Conservation (phyloP, 2,888 invertebrate genomes). For the Spilarctia lutea region DNA sequence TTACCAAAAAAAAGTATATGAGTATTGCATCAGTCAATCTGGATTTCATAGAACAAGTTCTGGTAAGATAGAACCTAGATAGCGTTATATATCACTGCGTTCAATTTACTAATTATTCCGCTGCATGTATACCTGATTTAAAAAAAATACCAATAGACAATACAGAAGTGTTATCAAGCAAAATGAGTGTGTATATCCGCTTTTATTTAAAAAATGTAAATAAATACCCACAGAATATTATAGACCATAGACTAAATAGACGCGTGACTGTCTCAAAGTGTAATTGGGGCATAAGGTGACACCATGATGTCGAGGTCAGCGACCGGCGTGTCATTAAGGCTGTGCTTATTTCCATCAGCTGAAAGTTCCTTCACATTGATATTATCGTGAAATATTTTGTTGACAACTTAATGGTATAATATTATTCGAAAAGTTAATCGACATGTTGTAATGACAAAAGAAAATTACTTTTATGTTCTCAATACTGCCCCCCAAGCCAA, state of each 20-base stretch:
- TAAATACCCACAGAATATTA: not conserved
- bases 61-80: too few relatives aligned
- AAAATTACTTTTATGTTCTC: slow-evolving; percentile 16
- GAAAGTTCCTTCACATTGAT: slow-evolving; percentile 23
- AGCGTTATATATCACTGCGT: too few relatives aligned
- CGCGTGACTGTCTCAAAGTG: slow-evolving; percentile 23
- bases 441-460: slow-evolving; percentile 4
- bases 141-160: not conserved
- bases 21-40: too few relatives aligned
- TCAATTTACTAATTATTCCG: too few relatives aligned
- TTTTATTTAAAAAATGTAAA: not conserved
- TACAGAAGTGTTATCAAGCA: not conserved
- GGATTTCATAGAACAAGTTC: too few relatives aligned
- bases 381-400: slow-evolving; percentile 20
- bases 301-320: slow-evolving; percentile 23
- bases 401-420: slow-evolving; percentile 26
- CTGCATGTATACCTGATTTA: too few relatives aligned
- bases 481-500: too few relatives aligned
- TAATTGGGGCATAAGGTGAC: slow-evolving; percentile 22
- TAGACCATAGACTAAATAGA: not conserved
- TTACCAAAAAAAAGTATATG: too few relatives aligned
- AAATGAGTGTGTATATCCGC: not conserved
- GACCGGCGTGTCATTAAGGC: slow-evolving; percentile 30
- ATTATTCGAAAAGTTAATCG: slow-evolving; percentile 14
- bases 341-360: slow-evolving; percentile 18